phyloP scores from a whole-genome alignment of 1,140 invertebrate species.

The Stegodyphus mimosarum region DNA sequence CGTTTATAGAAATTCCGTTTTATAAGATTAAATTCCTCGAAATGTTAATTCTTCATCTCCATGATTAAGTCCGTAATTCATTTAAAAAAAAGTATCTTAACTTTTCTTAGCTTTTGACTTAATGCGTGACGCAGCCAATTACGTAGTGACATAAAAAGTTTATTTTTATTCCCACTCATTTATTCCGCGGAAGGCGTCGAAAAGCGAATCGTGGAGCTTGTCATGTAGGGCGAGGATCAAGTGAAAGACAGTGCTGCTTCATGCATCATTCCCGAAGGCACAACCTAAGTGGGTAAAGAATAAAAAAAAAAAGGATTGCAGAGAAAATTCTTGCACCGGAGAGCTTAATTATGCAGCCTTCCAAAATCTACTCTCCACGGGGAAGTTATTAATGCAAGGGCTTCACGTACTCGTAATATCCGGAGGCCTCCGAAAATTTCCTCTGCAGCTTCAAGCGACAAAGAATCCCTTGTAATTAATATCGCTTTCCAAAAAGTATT shows the following conservation, averaged over 20 bases:
- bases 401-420: not conserved
- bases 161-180: not conserved
- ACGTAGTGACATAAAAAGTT: not conserved
- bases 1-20: no score
- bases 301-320: not conserved
- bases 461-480: slow-evolving; percentile 32
- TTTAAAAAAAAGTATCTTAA: not conserved
- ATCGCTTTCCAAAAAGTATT: slow-evolving; percentile 26
- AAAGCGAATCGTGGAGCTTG: no score
- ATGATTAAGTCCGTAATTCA: no score
- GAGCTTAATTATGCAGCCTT: not conserved
- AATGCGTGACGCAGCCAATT: not conserved
- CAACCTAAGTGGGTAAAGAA: no score
- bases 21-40: no score
- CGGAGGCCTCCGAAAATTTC: not conserved
- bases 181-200: no score
- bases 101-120: not conserved
- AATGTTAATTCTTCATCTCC: no score
- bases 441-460: slow-evolving; percentile 10
- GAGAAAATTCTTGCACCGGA: not conserved
- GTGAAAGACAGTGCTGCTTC: no score
- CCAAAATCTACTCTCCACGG: not conserved
- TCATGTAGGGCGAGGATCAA: no score
- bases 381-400: not conserved
- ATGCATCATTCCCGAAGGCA: no score